These are phyloP conservation scores for Pherbina coryleti DNA, from an alignment of 2,888 invertebrate genomes.

Conservation along the genomic window DNA sequence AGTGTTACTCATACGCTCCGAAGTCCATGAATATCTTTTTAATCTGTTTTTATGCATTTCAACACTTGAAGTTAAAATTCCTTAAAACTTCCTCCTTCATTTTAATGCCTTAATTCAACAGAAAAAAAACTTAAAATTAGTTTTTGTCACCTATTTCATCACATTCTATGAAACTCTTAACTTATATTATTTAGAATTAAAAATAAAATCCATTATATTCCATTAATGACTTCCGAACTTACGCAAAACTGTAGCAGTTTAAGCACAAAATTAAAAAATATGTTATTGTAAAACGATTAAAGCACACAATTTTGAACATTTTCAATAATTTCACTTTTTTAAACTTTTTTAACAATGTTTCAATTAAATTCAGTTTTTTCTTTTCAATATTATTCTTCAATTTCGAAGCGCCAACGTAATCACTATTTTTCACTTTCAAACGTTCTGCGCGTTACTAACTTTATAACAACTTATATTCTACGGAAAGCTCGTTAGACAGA, in stretches of 20 bases:
- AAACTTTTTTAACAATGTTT: background rate
- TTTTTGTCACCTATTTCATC: background rate
- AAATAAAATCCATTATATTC: background rate
- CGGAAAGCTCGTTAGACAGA: conserved; percentile 48
- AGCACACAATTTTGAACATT: background rate
- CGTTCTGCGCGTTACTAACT: conserved; percentile 30
- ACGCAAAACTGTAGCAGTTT: conserved; percentile 33
- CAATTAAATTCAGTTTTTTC: background rate
- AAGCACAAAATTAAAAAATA: conserved; percentile 34
- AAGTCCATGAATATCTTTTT: background rate
- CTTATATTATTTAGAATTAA: background rate
- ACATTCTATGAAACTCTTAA: background rate
- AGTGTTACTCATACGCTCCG: conserved; percentile 12
- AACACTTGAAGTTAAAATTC: background rate
- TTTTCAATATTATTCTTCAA: background rate
- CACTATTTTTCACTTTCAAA: background rate
- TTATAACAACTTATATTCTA: conserved; percentile 7
- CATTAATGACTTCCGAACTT: background rate
- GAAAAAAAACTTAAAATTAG: background rate
- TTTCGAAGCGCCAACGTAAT: conserved; percentile 28
- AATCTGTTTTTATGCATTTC: no score
- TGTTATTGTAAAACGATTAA: conserved; percentile 3
- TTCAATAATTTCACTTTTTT: conserved; percentile 2
- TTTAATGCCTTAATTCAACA: background rate
- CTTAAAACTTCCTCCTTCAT: background rate